Conservation (phyloP, 2,797 vertebrate species). For the Momotus momota region DNA sequence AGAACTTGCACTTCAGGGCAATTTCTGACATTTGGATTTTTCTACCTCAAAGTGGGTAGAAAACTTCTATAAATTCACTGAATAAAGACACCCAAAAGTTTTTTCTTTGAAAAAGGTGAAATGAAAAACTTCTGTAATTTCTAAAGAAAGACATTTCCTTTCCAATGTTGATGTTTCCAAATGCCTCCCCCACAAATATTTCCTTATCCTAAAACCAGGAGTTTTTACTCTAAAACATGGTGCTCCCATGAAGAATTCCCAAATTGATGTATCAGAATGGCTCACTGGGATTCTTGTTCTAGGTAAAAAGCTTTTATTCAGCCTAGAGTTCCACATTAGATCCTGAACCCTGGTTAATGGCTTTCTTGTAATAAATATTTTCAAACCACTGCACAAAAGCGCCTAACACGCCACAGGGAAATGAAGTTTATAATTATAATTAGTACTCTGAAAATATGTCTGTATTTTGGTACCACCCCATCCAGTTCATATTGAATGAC, state of each 20-base stretch:
- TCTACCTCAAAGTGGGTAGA: not conserved
- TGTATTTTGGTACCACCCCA: not conserved
- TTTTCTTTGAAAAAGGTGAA: not conserved
- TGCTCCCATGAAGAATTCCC: not conserved
- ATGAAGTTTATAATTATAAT: not conserved
- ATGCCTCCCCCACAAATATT: not conserved
- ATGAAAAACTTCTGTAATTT: not conserved
- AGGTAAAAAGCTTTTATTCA: not conserved
- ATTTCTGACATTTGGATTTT: constrained; percentile 44
- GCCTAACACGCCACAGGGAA: not conserved
- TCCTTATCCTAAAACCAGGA: not conserved
- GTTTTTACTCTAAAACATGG: not conserved
- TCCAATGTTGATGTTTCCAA: not conserved
- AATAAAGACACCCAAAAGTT: not conserved
- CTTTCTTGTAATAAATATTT: not conserved
- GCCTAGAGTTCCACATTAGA: not conserved
- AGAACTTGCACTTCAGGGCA: constrained; percentile 24
- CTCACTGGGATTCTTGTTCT: not conserved
- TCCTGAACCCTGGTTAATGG: not conserved
- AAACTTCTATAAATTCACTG: not conserved
- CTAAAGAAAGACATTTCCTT: not conserved
- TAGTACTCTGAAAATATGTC: not conserved
- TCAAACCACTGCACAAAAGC: not conserved
- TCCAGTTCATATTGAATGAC: not conserved
- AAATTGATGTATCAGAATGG: not conserved